phyloP scores from a whole-genome alignment of 2,797 vertebrate species.

The Myripristis murdjan region DNA sequence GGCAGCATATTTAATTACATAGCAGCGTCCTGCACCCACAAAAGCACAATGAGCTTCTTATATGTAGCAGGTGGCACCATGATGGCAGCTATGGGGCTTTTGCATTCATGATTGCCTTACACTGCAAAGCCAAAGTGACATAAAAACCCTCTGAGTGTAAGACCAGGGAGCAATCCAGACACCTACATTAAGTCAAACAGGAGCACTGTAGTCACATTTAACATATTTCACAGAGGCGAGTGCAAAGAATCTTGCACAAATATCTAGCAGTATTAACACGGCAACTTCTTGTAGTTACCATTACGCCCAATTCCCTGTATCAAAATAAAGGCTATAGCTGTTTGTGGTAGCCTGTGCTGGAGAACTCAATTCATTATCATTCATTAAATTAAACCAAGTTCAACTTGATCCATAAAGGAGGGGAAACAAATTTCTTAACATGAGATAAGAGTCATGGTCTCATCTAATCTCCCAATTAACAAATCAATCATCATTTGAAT shows the following conservation, averaged over 20 bases:
- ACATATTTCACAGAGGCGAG: no score
- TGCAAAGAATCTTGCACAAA: no score
- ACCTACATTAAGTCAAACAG: not conserved
- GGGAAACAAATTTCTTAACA: not conserved
- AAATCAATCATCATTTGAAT: conserved; percentile 14
- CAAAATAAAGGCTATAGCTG: no score
- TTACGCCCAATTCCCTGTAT: no score
- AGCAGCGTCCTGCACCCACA: conserved; percentile 26
- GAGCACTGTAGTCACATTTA: no score
- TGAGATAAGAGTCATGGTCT: not conserved
- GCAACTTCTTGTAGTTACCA: no score
- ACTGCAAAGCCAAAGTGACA: not conserved
- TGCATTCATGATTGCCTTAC: not conserved
- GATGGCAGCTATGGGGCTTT: conserved; percentile 16
- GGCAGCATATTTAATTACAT: conserved; percentile 66
- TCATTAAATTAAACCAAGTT: not conserved
- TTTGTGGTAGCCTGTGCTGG: not conserved
- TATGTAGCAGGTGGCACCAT: conserved; percentile 47
- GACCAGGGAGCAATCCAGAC: not conserved
- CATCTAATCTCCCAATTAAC: not conserved
- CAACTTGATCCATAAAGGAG: not conserved
- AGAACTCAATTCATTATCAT: not conserved
- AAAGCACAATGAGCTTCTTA: conserved; percentile 33
- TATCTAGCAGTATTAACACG: no score
- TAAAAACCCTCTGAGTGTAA: not conserved